Evolutionary conservation across 1,140 invertebrate species (phyloP).

Genomic region (Arctopsyche grandis): DNA sequence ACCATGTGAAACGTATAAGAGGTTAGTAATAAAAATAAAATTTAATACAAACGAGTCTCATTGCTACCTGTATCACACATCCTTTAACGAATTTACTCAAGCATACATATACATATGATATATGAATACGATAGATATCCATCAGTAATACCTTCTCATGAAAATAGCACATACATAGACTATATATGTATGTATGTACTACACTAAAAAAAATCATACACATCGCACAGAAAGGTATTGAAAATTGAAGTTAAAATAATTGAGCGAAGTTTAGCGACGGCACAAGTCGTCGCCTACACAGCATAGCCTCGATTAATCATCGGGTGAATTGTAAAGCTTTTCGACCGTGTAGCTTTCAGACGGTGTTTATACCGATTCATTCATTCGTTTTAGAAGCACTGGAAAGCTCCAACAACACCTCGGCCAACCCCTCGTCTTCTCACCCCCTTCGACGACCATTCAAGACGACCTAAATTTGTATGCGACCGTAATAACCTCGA

Average conservation of each 20-base stretch:
- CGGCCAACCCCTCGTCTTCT: not conserved
- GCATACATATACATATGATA: too few species aligned
- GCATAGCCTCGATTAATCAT: slow-evolving; percentile 33
- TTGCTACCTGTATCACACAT: too few species aligned
- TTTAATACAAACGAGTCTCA: too few species aligned
- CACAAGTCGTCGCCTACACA: not conserved
- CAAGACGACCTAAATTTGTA: not conserved
- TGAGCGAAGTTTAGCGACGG: not conserved
- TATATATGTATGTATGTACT: too few species aligned
- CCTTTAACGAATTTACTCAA: too few species aligned
- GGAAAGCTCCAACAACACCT: not conserved
- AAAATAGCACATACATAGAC: too few species aligned
- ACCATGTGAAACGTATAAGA: too few species aligned
- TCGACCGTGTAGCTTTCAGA: slow-evolving; percentile 12
- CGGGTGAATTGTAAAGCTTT: slow-evolving; percentile 26
- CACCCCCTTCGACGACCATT: too few species aligned
- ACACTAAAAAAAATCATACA: not conserved
- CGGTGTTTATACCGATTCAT: slow-evolving; percentile 26
- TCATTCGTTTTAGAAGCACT: slow-evolving; percentile 8
- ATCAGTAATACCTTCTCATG: too few species aligned
- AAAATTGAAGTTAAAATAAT: slow-evolving; percentile 5
- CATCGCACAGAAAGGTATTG: not conserved
- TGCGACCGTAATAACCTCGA: not conserved
- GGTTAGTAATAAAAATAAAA: too few species aligned
- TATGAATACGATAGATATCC: too few species aligned